Evolutionary conservation across 2,888 invertebrate species (phyloP).

Genomic region (Rugalucina vietnamica): DNA sequence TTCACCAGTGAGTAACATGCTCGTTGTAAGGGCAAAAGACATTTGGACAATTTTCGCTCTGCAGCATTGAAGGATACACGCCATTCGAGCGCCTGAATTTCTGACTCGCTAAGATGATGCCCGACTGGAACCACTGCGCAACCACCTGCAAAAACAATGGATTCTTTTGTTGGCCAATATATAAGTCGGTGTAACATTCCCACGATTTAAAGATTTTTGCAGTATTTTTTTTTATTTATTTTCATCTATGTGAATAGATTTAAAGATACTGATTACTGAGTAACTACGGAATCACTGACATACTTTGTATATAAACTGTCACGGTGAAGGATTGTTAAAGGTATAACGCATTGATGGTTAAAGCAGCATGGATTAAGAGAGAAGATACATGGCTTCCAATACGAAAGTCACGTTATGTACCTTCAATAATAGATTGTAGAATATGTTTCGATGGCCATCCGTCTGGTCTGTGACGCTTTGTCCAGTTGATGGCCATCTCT

Average conservation of each 20-base stretch:
- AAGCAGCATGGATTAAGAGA: no score
- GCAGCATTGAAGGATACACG: constrained; percentile 52
- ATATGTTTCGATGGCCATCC: constrained; percentile 41
- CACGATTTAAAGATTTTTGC: neutral
- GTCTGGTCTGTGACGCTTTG: constrained; percentile 38
- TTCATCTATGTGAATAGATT: no score
- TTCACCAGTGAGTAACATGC: constrained; percentile 59
- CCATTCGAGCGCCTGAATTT: constrained; percentile 46
- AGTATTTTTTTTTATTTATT: no score
- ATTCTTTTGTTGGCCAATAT: neutral
- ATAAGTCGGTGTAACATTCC: neutral
- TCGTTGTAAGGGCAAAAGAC: constrained; percentile 33
- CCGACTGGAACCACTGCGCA: constrained; percentile 58
- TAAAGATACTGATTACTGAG: no score
- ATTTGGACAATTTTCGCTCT: constrained; percentile 47
- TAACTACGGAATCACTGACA: no score
- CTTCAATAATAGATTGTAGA: constrained; percentile 33
- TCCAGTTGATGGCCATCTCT: constrained; percentile 51
- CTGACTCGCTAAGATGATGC: constrained; percentile 33
- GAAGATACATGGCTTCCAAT: no score
- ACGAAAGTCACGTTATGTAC: no score
- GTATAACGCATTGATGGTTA: no score
- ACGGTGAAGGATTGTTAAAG: no score
- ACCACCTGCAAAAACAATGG: constrained; percentile 29
- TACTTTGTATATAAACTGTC: no score